Base-by-base conservation (phyloP, 92 coral and sea anemone species). In the Siderastrea siderea region DNA sequence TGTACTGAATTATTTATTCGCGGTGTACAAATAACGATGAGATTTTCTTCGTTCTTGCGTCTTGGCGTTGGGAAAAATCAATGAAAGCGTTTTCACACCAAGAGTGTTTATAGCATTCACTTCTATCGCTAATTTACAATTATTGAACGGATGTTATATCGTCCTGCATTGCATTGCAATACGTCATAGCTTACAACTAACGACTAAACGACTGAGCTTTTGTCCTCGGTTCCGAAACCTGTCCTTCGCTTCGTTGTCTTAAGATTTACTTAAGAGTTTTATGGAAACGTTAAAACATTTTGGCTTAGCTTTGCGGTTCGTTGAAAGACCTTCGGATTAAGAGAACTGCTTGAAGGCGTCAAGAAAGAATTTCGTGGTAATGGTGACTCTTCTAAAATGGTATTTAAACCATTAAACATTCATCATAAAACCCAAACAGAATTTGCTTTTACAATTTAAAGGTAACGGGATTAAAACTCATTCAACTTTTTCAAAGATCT, bases 321-420 rank as follows among this genome's bases (percentile, higher is more conserved):
- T 47, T 17, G 7, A 61, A 84, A 54, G 59, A 73, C 87, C 71
- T 11, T 84, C 63, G 62, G 80, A 72, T 72, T 84, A 26, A 26
- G 45, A 38, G 4, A 50, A 53, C 55, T 55, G 55, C 71, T 82
- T 16, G 71, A 82, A 61, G 47, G 76, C 70, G 10, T 47, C 19
- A 57, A 57, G 49, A 74, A 75, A 69, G 69, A 67, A 66, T 51
- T 68, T 51, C 84, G 43, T 12, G 73, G 68, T 71, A 47, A 80
- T 78, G 84, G 84, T 94, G 92, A 94, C 92, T 94, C 75, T 77
- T 75, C 67, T 80, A 80, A 91, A 84, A 87, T 81, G 93, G 91
- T 88, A 92, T 94, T 92, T 78, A 67, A 75, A 51, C 64, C 63
- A 92, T 92, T 60, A 89, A 92, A 92, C 78, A 92, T 92, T 92